These are phyloP conservation scores for Ctenochaetus hawaiiensis DNA, from an alignment of 2,797 vertebrate genomes.

Conservation along the genomic window DNA sequence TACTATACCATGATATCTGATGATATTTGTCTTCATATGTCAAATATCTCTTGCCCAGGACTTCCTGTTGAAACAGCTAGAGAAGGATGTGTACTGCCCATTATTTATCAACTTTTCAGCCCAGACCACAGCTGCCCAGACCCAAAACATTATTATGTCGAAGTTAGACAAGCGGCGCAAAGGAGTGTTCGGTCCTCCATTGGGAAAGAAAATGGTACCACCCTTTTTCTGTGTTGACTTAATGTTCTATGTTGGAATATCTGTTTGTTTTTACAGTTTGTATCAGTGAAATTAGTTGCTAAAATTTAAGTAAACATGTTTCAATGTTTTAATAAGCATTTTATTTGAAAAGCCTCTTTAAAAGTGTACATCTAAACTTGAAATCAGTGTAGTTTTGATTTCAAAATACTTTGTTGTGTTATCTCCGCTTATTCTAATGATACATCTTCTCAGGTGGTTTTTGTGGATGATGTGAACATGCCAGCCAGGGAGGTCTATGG, in stretches of 20 bases:
- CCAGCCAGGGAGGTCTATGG: constrained; percentile 92
- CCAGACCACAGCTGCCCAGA: constrained; percentile 95
- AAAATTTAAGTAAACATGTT: background rate
- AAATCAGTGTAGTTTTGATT: background rate
- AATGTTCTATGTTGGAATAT: background rate
- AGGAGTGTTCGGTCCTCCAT: constrained; percentile 90
- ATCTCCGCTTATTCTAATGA: background rate
- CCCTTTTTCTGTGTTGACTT: constrained; percentile 12
- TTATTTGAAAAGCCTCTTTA: too few species aligned
- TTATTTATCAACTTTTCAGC: constrained; percentile 95
- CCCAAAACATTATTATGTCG: constrained; percentile 94
- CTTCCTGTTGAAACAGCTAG: constrained; percentile 90
- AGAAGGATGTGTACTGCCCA: constrained; percentile 91
- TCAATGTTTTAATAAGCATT: too few species aligned
- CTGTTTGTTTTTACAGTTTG: constrained; percentile 12
- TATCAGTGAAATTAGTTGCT: background rate
- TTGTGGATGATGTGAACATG: constrained; percentile 97
- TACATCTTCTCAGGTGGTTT: constrained; percentile 86
- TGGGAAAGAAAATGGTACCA: constrained; percentile 91
- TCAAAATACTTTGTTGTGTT: background rate
- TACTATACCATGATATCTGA: constrained; percentile 5
- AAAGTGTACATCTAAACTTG: background rate
- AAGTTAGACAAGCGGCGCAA: constrained; percentile 94
- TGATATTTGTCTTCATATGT: constrained; percentile 34
- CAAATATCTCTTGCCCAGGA: constrained; percentile 80